These are phyloP conservation scores for Bombyx huttoni DNA, from an alignment of 2,888 invertebrate genomes.

Conservation along the genomic window DNA sequence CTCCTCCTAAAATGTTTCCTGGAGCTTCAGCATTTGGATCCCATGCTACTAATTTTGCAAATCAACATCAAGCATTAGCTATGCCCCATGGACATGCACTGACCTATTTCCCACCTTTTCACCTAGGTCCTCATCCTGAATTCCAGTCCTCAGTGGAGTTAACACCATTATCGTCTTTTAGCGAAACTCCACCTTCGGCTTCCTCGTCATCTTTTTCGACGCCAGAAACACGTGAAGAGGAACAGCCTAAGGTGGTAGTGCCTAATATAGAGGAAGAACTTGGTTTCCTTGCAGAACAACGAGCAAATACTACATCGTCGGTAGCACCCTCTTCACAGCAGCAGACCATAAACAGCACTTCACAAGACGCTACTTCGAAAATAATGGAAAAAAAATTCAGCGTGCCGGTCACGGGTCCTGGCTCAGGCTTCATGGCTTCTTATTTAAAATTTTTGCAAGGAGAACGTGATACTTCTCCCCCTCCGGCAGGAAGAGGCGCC, in stretches of 20 bases:
- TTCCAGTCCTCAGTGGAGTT: conserved; percentile 77
- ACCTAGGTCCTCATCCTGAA: conserved; percentile 79
- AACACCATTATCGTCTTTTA: conserved; percentile 72
- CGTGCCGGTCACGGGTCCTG: conserved; percentile 72
- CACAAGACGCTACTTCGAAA: conserved; percentile 63
- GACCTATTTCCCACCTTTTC: conserved; percentile 84
- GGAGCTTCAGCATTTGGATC: conserved; percentile 72
- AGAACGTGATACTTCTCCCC: conserved; percentile 85
- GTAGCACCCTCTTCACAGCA: conserved; percentile 68
- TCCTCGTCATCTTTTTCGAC: conserved; percentile 70
- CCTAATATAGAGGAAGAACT: conserved; percentile 92
- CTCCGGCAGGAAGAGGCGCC: conserved; percentile 77
- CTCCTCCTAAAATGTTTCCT: conserved; percentile 78
- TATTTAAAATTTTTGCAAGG: conserved; percentile 89
- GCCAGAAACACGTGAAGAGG: conserved; percentile 75
- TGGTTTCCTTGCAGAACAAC: conserved; percentile 81
- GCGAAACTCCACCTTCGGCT: conserved; percentile 73
- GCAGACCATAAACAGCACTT: conserved; percentile 59
- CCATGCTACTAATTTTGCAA: conserved; percentile 70
- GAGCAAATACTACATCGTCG: conserved; percentile 62
- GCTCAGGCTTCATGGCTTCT: conserved; percentile 88
- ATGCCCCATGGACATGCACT: conserved; percentile 80
- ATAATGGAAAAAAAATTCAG: conserved; percentile 75
- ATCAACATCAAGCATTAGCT: conserved; percentile 77
- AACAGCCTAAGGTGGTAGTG: conserved; percentile 87